A percentile compares a stretch with the other conserved stretches of the same genome.
Evolutionary conservation across 1,140 invertebrate species (phyloP).

Genomic region (Acromyrmex charruanus): DNA sequence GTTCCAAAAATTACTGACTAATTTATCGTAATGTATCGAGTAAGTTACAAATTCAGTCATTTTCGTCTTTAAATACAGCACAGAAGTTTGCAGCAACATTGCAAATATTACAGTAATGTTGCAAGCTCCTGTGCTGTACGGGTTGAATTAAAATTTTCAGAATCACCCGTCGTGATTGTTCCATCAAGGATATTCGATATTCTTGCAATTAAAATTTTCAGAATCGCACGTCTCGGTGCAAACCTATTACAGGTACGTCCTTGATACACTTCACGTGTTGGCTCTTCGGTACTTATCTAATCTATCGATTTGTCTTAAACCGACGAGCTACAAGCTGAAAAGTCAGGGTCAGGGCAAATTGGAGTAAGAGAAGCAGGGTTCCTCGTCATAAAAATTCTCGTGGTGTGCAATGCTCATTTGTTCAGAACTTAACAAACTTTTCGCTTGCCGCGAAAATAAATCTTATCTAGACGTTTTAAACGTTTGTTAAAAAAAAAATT

Average conservation of each 20-base stretch:
- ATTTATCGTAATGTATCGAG: too few relatives aligned
- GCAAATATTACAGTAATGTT: too few relatives aligned
- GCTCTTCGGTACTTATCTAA: constrained; percentile 15
- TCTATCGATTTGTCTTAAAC: constrained; percentile 64
- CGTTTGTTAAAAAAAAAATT: neutral
- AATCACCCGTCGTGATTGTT: too few relatives aligned
- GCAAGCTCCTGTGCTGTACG: too few relatives aligned
- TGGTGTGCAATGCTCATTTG: constrained; percentile 12
- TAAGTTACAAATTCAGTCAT: too few relatives aligned
- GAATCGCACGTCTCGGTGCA: constrained; percentile 44
- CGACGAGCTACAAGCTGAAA: constrained; percentile 43
- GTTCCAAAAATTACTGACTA: too few relatives aligned
- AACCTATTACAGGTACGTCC: constrained; percentile 70
- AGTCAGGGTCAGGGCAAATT: constrained; percentile 55
- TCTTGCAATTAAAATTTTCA: neutral
- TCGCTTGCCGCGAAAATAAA: neutral
- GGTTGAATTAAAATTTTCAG: too few relatives aligned
- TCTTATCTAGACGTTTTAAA: constrained; percentile 3
- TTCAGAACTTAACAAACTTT: neutral
- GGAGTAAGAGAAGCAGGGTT: neutral
- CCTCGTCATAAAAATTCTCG: neutral
- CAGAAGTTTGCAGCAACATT: too few relatives aligned
- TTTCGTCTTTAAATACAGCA: too few relatives aligned
- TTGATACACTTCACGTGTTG: constrained; percentile 68
- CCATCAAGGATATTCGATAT: neutral